Percentiles rank a stretch among this genome's conserved stretches.
phyloP scores from a whole-genome alignment of 2,888 invertebrate genomes.

The Parnassius glacialis region DNA sequence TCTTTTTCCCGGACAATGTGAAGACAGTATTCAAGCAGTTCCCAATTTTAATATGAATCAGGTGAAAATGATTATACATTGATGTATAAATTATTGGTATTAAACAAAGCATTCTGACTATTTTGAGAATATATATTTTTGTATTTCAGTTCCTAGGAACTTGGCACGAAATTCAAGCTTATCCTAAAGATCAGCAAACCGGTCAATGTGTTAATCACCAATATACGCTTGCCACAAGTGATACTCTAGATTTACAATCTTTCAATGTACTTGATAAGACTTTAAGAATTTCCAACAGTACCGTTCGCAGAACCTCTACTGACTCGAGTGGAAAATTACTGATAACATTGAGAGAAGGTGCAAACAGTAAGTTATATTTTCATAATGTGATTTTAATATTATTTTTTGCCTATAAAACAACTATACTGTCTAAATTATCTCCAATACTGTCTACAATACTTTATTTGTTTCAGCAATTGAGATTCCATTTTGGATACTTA shows the following conservation, averaged over 20 bases:
- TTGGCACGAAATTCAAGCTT: conserved; percentile 55
- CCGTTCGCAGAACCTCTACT: conserved; percentile 37
- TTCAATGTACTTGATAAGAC: conserved; percentile 46
- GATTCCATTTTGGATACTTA: conserved; percentile 49
- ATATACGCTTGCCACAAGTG: conserved; percentile 35
- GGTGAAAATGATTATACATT: conserved; percentile 36
- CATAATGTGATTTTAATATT: background rate
- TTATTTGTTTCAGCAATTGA: conserved; percentile 25
- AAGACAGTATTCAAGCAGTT: conserved; percentile 45
- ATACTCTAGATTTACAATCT: conserved; percentile 43
- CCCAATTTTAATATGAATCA: conserved; percentile 43
- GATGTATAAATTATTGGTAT: background rate
- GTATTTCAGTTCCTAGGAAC: conserved; percentile 45
- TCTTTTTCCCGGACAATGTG: conserved; percentile 58
- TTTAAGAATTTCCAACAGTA: conserved; percentile 35
- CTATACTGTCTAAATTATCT: no score
- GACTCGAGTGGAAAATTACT: conserved; percentile 48
- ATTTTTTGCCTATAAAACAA: background rate
- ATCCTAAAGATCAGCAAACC: conserved; percentile 46
- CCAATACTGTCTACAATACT: background rate
- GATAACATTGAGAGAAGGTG: conserved; percentile 38
- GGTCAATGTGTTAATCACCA: conserved; percentile 57
- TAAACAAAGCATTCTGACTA: background rate
- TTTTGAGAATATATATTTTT: conserved; percentile 7
- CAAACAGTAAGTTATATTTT: conserved; percentile 40